Percentiles rank a stretch among this genome's conserved stretches.
phyloP scores from a whole-genome alignment of 2,113 vertebrate genomes.

The Nettapus auritus region DNA sequence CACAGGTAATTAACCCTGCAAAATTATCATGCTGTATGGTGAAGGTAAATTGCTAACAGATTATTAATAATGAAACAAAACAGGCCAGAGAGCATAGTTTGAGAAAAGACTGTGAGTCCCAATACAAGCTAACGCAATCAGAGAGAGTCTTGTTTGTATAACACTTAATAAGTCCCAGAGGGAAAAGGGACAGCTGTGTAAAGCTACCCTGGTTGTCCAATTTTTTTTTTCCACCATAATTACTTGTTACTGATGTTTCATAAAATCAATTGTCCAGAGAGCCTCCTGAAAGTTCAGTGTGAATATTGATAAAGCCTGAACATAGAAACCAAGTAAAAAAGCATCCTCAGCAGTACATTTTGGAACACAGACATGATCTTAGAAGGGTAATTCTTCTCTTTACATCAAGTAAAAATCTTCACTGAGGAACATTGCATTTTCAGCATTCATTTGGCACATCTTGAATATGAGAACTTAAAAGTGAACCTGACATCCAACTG shows the following conservation, averaged over 20 bases:
- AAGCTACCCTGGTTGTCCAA: background rate
- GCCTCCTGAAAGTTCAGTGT: background rate
- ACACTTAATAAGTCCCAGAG: constrained; percentile 70
- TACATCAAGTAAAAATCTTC: background rate
- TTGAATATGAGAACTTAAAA: background rate
- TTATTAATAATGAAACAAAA: background rate
- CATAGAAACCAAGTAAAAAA: background rate
- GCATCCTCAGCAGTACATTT: background rate
- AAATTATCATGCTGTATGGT: background rate
- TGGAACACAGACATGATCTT: background rate
- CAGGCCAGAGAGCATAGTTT: background rate
- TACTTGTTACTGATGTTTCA: constrained; percentile 34
- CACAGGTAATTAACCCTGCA: background rate
- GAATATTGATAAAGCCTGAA: background rate
- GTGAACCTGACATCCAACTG: background rate
- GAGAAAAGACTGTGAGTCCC: constrained; percentile 23
- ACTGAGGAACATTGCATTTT: background rate
- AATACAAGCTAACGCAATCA: background rate
- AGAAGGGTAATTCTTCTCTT: background rate
- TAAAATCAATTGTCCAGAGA: background rate
- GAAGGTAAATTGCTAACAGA: background rate
- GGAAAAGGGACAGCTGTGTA: constrained; percentile 50
- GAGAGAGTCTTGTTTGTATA: constrained; percentile 70
- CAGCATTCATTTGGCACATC: background rate
- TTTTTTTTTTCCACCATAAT: background rate